Evolutionary conservation across 2,888 invertebrate species (phyloP).

Genomic region (Rotaria magnacalcarata): DNA sequence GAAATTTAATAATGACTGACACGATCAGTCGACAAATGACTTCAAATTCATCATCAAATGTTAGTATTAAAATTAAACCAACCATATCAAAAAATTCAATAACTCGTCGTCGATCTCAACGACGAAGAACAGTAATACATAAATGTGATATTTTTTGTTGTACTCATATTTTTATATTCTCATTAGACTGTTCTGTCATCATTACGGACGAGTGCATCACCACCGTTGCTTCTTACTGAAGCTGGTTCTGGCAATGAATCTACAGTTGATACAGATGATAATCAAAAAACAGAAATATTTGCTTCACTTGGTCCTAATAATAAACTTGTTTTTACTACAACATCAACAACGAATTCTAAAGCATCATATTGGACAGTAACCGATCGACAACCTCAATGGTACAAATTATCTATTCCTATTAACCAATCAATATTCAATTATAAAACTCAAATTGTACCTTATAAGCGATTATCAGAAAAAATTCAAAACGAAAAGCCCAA

Average conservation of each 20-base stretch:
- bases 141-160: not conserved
- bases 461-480: not conserved
- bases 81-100: not conserved
- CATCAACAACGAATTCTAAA: not conserved
- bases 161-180: not conserved
- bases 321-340: not conserved
- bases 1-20: not conserved
- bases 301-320: not conserved
- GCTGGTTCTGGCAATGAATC: not conserved
- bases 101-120: not conserved
- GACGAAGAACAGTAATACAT: not conserved
- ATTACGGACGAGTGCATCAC: not conserved
- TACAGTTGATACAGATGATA: not conserved
- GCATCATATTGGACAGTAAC: conserved; percentile 6
- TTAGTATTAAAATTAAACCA: not conserved
- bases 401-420: not conserved
- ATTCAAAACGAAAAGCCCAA: not conserved
- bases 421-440: not conserved
- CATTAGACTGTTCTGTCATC: not conserved
- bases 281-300: not conserved
- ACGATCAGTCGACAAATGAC: not conserved
- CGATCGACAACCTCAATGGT: conserved; percentile 32
- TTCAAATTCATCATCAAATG: not conserved
- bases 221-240: too few species aligned
- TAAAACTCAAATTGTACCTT: not conserved